A percentile compares a stretch with the other conserved stretches of the same genome.
These are phyloP conservation scores for Heliocidaris tuberculata DNA, from an alignment of 35 echinoderm and acorn worm species.

Conservation along the genomic window DNA sequence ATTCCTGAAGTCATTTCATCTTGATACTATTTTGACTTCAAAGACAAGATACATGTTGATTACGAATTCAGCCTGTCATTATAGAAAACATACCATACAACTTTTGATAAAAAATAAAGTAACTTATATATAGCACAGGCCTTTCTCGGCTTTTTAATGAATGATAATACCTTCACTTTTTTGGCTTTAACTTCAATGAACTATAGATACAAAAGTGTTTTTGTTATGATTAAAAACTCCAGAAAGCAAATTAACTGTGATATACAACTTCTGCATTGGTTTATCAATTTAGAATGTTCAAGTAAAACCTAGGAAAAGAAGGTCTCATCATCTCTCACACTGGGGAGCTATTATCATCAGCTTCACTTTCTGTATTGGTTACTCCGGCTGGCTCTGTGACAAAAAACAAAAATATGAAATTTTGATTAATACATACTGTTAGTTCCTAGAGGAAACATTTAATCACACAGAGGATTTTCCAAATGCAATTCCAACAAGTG, in stretches of 20 bases:
- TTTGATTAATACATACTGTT: no score
- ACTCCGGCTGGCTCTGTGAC: not conserved
- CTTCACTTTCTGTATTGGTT: not conserved
- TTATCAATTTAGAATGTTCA: not conserved
- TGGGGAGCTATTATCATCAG: constrained; percentile 26
- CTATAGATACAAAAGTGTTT: not conserved
- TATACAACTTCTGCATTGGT: not conserved
- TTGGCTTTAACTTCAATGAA: not conserved
- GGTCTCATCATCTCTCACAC: not conserved
- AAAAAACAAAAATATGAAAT: not conserved
- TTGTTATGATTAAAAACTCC: not conserved
- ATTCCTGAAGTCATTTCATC: not conserved
- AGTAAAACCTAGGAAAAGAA: not conserved
- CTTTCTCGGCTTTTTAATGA: not conserved
- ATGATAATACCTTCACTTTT: not conserved
- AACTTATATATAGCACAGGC: not conserved
- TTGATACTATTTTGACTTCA: not conserved
- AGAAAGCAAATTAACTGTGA: not conserved
- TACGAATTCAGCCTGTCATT: not conserved
- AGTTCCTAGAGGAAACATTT: no score
- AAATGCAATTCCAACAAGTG: no score
- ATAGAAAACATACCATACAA: not conserved
- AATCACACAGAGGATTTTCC: no score
- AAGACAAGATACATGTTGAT: not conserved
- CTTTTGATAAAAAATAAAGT: not conserved